phyloP scores from a whole-genome alignment of 2,888 invertebrate species.

The Carterocephalus palaemon region DNA sequence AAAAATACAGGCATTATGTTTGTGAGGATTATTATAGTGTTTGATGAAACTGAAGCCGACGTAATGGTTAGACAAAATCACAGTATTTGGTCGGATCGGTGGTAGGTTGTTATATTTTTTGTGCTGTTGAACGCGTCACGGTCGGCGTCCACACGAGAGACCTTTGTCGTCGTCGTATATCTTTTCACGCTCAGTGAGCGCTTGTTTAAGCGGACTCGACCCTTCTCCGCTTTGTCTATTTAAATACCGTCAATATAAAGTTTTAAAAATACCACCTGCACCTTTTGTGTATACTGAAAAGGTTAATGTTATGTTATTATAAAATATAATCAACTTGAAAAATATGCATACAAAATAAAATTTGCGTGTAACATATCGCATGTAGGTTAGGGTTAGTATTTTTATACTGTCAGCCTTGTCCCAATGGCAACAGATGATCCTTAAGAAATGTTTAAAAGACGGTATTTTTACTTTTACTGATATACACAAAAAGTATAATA shows the following conservation, averaged over 20 bases:
- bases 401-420: slow-evolving; percentile 13
- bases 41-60: too few species aligned
- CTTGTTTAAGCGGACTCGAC: slow-evolving; percentile 55
- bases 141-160: slow-evolving; percentile 50
- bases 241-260: slow-evolving; percentile 29
- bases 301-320: too few species aligned
- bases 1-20: too few species aligned
- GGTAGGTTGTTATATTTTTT: slow-evolving; percentile 42
- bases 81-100: too few species aligned
- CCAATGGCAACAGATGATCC: slow-evolving; percentile 23
- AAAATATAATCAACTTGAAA: slow-evolving; percentile 1
- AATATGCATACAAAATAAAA: not conserved
- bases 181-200: slow-evolving; percentile 56
- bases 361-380: slow-evolving; percentile 4
- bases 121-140: slow-evolving; percentile 49
- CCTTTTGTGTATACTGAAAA: too few species aligned
- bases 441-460: slow-evolving; percentile 27
- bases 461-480: slow-evolving; percentile 56
- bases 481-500: slow-evolving; percentile 60
- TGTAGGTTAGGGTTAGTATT: slow-evolving; percentile 11
- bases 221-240: slow-evolving; percentile 41
- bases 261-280: not conserved
- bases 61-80: too few species aligned
- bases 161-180: slow-evolving; percentile 47
- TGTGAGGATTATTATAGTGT: too few species aligned